phyloP scores from a whole-genome alignment of 2,888 invertebrate genomes.

The Phortica magna region DNA sequence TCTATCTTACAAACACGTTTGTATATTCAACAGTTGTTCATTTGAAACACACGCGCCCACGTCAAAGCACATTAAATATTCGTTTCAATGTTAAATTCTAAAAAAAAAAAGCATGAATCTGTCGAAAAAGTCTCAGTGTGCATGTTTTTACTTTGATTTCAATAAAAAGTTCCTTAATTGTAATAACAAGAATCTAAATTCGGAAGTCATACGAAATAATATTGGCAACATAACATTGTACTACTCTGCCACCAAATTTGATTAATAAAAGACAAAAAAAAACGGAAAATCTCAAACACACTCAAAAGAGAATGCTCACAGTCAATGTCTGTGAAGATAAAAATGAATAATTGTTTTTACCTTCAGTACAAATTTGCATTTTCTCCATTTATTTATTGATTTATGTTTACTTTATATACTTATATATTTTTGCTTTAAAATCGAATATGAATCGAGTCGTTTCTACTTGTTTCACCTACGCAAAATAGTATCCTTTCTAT shows the following conservation, averaged over 20 bases:
- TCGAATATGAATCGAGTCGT: too few species aligned
- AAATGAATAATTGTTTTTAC: constrained; percentile 39
- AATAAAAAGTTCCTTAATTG: not conserved
- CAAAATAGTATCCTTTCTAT: too few species aligned
- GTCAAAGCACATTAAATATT: constrained; percentile 36
- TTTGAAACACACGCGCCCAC: constrained; percentile 16
- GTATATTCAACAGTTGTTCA: constrained; percentile 29
- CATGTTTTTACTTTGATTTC: not conserved
- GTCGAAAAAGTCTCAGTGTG: not conserved
- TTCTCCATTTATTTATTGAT: constrained; percentile 20
- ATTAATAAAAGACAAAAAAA: not conserved
- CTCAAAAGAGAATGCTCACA: too few species aligned
- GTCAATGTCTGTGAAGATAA: too few species aligned
- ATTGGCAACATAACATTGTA: too few species aligned
- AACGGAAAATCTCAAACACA: too few species aligned
- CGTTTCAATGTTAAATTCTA: too few species aligned
- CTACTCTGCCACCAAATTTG: not conserved
- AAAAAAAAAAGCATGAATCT: not conserved
- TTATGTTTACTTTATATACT: too few species aligned
- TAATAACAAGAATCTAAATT: constrained; percentile 2
- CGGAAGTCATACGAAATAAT: not conserved
- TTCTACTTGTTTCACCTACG: too few species aligned
- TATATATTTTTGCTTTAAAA: too few species aligned
- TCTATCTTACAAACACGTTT: not conserved
- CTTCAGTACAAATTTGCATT: constrained; percentile 63